phyloP scores from a whole-genome alignment of 2,113 vertebrate genomes.

The Bos indicus region DNA sequence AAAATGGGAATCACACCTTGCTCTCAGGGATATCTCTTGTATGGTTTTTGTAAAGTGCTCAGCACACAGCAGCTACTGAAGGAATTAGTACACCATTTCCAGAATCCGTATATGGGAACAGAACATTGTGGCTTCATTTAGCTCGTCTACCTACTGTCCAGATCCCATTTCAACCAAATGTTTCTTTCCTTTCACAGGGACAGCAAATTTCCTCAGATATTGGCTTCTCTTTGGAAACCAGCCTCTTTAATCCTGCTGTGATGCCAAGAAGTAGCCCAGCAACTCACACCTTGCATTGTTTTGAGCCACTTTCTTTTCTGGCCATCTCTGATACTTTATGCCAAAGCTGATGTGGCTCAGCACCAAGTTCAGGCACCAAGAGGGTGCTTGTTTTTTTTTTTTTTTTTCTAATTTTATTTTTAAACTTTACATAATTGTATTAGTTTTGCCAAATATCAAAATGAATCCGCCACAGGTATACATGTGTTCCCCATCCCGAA shows the following conservation, averaged over 20 bases:
- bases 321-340: fast-evolving
- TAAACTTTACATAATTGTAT: no score
- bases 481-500: no score
- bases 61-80: neutral
- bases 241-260: neutral
- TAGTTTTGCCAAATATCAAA: no score
- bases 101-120: neutral
- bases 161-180: neutral
- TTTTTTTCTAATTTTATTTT: no score
- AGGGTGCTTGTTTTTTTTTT: neutral
- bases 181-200: neutral
- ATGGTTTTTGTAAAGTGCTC: neutral
- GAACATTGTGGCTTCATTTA: neutral
- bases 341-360: fast-evolving
- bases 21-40: neutral
- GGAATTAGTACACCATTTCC: neutral
- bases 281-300: neutral
- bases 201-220: neutral
- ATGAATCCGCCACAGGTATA: no score
- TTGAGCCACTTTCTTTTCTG: no score
- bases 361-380: neutral
- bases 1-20: neutral
- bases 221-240: neutral
- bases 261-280: neutral
- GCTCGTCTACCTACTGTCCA: neutral